Percentiles rank a stretch among this genome's conserved stretches.
Conservation (phyloP, 2,113 vertebrate species). For the Chlorocebus sabaeus region DNA sequence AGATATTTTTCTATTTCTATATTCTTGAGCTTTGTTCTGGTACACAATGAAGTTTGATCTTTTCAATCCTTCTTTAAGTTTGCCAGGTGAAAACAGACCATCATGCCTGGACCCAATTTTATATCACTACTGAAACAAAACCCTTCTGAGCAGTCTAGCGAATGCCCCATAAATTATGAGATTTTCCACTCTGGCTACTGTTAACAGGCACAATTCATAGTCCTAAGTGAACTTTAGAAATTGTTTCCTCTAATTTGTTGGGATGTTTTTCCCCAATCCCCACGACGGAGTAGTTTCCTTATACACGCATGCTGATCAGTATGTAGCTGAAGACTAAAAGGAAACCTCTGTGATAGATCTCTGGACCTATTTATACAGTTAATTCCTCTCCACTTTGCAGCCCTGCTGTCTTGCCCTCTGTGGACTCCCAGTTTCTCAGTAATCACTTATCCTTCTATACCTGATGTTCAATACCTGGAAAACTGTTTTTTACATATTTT, state of each 20-base stretch:
- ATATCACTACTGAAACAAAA: neutral
- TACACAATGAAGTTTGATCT: neutral
- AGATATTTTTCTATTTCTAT: neutral
- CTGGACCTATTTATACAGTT: neutral
- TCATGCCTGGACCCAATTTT: neutral
- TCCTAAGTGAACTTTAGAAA: neutral
- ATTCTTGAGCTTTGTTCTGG: conserved; percentile 2
- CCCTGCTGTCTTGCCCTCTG: neutral
- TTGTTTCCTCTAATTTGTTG: neutral
- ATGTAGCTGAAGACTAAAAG: neutral
- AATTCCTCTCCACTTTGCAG: neutral
- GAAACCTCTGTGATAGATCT: neutral
- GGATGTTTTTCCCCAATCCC: neutral
- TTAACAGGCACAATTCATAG: neutral
- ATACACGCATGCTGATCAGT: neutral
- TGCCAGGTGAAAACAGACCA: neutral
- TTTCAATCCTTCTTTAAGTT: neutral
- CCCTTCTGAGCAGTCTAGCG: neutral
- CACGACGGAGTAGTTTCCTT: neutral
- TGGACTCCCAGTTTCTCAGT: neutral
- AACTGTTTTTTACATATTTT: neutral
- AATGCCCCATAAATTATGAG: neutral
- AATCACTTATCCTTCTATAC: conserved; percentile 18
- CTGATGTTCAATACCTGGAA: neutral
- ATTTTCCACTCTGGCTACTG: neutral